Evolutionary conservation across 1,140 invertebrate genomes (phyloP).

Genomic region (Meloidogyne exigua): DNA sequence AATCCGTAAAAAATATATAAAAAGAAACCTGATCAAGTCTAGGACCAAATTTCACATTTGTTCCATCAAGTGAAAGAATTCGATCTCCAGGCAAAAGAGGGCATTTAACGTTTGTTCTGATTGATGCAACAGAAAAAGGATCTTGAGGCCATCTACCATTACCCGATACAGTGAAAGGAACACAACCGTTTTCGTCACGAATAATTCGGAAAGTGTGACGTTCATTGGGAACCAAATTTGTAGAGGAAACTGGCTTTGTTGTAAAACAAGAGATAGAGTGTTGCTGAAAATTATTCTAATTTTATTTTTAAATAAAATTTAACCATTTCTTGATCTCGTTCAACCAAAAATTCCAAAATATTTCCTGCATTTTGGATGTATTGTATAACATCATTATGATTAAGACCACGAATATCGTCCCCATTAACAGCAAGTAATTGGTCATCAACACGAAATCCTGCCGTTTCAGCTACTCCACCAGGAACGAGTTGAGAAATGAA

Average conservation of each 20-base stretch:
- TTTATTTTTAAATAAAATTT: neutral
- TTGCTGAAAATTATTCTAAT: neutral
- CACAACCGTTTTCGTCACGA: conserved; percentile 24
- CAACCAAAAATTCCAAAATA: conserved; percentile 32
- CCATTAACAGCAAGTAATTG: conserved; percentile 50
- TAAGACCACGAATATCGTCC: conserved; percentile 29
- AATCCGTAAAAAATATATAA: conserved; percentile 71
- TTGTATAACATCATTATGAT: conserved; percentile 43
- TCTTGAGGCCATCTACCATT: conserved; percentile 67
- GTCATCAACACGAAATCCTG: conserved; percentile 73
- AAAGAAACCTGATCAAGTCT: conserved; percentile 87
- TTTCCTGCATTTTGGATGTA: conserved; percentile 42
- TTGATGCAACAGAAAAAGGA: conserved; percentile 56
- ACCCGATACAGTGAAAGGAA: conserved; percentile 67
- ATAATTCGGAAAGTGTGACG: conserved; percentile 66
- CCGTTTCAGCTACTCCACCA: conserved; percentile 78
- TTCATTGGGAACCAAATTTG: conserved; percentile 20
- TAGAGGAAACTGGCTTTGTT: neutral
- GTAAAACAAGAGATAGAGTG: neutral
- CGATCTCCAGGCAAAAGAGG: conserved; percentile 90
- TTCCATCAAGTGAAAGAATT: conserved; percentile 86
- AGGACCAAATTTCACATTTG: conserved; percentile 77
- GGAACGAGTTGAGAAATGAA: conserved; percentile 78
- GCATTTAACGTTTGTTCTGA: conserved; percentile 78
- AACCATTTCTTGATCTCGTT: conserved; percentile 20